Base-by-base conservation (phyloP, 2,888 invertebrate species). In the Scotopteryx bipunctaria region DNA sequence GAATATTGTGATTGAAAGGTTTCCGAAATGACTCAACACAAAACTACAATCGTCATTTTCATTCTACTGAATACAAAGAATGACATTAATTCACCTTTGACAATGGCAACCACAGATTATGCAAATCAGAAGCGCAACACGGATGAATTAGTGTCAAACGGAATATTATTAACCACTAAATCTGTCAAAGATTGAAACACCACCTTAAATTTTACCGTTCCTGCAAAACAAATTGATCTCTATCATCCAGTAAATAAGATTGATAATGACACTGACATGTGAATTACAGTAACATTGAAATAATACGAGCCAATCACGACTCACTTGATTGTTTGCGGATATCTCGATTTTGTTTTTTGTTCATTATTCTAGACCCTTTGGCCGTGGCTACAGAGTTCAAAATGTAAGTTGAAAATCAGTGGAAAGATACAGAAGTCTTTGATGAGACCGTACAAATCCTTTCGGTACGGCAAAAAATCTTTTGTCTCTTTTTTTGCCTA, bases 91-190 rank as follows among this genome's bases (percentile, higher is more conserved):
- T 45, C 35, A 48, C 63, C 67, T 68, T 67, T 67, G 55, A 67
- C 57, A 70, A 65, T 61, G 66, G 70, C 63, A 64, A 67, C 71
- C 55, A 66, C 56, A 70, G 81, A 79, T 83, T 82, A 83, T 82
- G 80, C 71, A 76, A 83, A 83, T 82, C 68, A 73, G 76, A 74
- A 76, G 78, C 75, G 60, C 69, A 73, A 76, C 71, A 69, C 74
- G 70, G 69, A 71, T 73, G 80, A 76, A 74, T 81, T 76, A 81
- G 71, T 76, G 81, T 81, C 82, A 80, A 75, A 76, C 76, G 11
- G 38, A 65, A 72, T 67, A 69, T 69, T 76, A 78, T 73, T 73
- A 75, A 65, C 71, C 65, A 76, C 73, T 67, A 68, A 64, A 67
- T 67, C 55, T 57, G 60, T 51, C 58, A 67, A 70, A 72, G 64